Conservation (phyloP, 2,888 invertebrate genomes). For the Acanthosoma haemorrhoidale region DNA sequence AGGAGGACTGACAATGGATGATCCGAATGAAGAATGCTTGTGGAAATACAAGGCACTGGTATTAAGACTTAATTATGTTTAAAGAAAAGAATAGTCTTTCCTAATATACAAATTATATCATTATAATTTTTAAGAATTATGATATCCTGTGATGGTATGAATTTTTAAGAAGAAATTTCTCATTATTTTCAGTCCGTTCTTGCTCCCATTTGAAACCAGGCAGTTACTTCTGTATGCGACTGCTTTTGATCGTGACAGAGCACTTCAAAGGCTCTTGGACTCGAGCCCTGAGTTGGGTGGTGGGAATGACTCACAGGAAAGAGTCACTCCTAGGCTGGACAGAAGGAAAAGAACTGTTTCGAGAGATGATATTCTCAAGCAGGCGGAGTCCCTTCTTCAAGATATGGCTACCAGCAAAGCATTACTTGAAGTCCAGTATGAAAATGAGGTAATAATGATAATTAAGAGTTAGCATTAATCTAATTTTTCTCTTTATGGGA, state of each 20-base stretch:
- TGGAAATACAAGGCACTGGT: no score
- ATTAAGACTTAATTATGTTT: no score
- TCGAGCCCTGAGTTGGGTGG: constrained; percentile 81
- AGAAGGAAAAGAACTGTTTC: constrained; percentile 86
- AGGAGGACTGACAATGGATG: no score
- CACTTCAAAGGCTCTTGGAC: constrained; percentile 88
- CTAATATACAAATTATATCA: no score
- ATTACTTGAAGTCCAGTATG: constrained; percentile 78
- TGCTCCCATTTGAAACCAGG: constrained; percentile 95
- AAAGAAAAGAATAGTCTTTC: no score
- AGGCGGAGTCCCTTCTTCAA: constrained; percentile 91
- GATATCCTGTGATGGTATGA: no score
- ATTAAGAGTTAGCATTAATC: no score
- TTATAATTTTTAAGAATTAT: no score
- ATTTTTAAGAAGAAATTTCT: no score
- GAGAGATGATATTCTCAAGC: constrained; percentile 82
- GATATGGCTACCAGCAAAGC: constrained; percentile 90
- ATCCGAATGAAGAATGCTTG: no score
- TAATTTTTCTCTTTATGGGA: no score
- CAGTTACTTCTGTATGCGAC: constrained; percentile 95
- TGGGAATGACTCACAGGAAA: constrained; percentile 67
- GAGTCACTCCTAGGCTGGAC: constrained; percentile 89
- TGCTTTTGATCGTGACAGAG: constrained; percentile 95
- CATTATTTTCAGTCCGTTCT: constrained; percentile 74
- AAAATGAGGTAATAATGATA: constrained; percentile 59